Conservation (phyloP, 2,113 vertebrate genomes). For the Chinchilla lanigera region DNA sequence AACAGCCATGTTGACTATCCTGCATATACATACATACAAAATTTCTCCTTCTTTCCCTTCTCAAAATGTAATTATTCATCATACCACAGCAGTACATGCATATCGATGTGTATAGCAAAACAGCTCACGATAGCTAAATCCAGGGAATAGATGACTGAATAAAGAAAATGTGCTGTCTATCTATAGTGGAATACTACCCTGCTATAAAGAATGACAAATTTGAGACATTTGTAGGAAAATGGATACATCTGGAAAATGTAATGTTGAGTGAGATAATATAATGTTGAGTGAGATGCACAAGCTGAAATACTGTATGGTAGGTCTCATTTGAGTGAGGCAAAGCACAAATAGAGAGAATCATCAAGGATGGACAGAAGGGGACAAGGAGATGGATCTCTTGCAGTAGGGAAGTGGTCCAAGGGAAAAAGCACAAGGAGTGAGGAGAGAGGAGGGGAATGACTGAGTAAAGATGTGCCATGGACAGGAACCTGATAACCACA, state of each 20-base stretch:
- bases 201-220: background rate
- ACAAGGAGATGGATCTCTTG: background rate
- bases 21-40: no score
- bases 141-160: background rate
- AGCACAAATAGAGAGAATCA: background rate
- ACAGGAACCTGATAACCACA: background rate
- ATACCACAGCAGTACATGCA: background rate
- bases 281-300: background rate
- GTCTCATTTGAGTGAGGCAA: background rate
- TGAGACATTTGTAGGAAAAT: background rate
- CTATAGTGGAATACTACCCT: background rate
- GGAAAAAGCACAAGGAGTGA: background rate
- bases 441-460: background rate
- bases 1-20: no score
- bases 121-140: background rate
- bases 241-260: background rate
- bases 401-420: background rate
- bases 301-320: background rate
- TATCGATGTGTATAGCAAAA: background rate
- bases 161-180: background rate
- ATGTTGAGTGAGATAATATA: background rate
- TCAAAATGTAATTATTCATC: background rate
- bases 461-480: background rate
- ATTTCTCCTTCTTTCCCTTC: no score
- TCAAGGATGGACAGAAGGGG: background rate